Conservation (phyloP, 2,113 vertebrate species). For the Gopherus evgoodei region DNA sequence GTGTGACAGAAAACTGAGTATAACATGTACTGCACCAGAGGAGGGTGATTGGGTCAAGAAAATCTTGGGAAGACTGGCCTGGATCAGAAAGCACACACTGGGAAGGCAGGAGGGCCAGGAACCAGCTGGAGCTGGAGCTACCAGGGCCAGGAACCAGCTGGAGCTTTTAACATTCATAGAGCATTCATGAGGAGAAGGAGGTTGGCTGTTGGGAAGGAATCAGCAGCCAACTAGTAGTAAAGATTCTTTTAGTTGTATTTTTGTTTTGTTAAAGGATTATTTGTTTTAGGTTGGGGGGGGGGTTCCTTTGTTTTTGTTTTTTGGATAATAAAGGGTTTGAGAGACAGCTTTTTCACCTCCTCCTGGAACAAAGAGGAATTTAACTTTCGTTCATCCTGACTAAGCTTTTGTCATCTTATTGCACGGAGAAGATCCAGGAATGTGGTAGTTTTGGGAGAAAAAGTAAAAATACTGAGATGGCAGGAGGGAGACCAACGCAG, state of each 20-base stretch:
- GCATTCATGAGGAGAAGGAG: neutral
- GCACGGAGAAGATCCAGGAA: fast-evolving
- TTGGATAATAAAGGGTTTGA: neutral
- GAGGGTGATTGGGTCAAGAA: neutral
- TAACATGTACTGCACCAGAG: neutral
- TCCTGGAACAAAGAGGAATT: neutral
- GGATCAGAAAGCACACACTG: neutral
- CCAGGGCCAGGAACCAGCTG: neutral
- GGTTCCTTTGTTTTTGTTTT: no score
- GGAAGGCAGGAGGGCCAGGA: neutral
- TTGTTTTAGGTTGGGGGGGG: neutral
- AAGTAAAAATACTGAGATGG: neutral
- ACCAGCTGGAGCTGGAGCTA: neutral
- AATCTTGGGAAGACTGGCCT: neutral
- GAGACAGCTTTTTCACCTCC: neutral
- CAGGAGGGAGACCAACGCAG: neutral
- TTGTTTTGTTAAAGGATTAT: neutral
- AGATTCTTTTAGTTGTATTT: neutral
- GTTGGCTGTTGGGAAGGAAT: neutral
- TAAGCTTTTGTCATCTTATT: neutral
- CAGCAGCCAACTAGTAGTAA: no score
- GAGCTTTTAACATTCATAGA: neutral
- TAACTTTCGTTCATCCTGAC: neutral
- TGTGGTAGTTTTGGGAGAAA: neutral
- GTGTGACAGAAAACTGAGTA: neutral